Evolutionary conservation across 2,888 invertebrate genomes (phyloP), one percentile per base, ranked within the genome.

Genomic region (Athrips mouffetella): DNA sequence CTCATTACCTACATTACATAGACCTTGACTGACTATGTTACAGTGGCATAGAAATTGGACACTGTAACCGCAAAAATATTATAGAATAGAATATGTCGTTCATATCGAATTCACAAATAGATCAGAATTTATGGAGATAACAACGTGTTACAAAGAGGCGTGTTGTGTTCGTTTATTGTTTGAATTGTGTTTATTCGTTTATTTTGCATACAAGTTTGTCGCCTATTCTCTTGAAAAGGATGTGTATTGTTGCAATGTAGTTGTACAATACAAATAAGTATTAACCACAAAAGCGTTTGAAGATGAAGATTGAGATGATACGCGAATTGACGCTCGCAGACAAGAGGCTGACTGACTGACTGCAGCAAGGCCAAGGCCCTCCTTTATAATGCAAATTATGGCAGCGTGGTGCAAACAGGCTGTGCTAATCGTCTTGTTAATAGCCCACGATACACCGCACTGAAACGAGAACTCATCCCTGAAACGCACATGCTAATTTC

Each of bases 331-430:
- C 42, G 27, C 29, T 18, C 18, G 37, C 25, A 33, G 23, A 16
- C 37, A 48, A 49, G 56, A 66, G 56, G 60, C 53, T n/a, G n/a
- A n/a, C n/a, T n/a, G n/a, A n/a, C n/a, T n/a, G n/a, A n/a, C n/a
- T 54, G 49, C 53, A 52, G 65, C 71, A 79, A 77, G 77, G 81
- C 71, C 77, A 79, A 75, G 78, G 78, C 66, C 61, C 55, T 51
- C 55, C 60, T 62, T 67, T 71, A 65, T 75, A 75, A 74, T 73
- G 76, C 70, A 76, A 78, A 76, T 69, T 63, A 69, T 66, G 67
- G 66, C 21, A 11, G 37, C 4, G 8, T 62, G 70, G 60, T 62
- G 62, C 62, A 59, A 62, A 59, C 56, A 51, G 52, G 56, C 54
- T 53, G 54, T 52, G 63, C 60, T 74, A 71, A 73, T 74, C 57